phyloP scores from a whole-genome alignment of 2,113 vertebrate species.

The Alexandromys fortis region DNA sequence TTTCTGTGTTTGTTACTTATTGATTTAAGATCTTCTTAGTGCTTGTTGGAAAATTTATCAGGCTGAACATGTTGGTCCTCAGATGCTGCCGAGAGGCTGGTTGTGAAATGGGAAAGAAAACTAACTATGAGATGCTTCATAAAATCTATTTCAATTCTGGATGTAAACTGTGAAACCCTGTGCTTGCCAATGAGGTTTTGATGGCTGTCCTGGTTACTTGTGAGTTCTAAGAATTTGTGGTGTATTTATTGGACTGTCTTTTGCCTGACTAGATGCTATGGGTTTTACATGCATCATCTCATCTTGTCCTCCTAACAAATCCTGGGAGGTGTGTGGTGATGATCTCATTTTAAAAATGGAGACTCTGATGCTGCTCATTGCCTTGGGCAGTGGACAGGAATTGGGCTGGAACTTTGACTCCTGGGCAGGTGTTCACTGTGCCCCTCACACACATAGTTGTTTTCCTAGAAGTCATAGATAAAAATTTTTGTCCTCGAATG shows the following conservation, averaged over 20 bases:
- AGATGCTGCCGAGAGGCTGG: constrained; percentile 13
- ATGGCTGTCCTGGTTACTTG: not conserved
- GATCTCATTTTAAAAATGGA: constrained; percentile 26
- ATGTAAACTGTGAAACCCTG: not conserved
- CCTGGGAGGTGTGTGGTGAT: not conserved
- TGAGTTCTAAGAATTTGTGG: not conserved
- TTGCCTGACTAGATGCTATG: not conserved
- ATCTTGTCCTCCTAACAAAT: constrained; percentile 12
- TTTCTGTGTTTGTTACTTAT: constrained; percentile 30
- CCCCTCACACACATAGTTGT: not conserved
- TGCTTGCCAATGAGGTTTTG: not conserved
- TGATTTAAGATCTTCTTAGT: constrained; percentile 42
- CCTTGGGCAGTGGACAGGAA: not conserved
- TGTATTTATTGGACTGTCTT: not conserved
- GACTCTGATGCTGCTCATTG: not conserved
- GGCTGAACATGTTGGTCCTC: constrained; percentile 10
- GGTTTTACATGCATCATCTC: not conserved
- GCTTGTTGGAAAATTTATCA: constrained; percentile 43
- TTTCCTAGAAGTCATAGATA: constrained; percentile 26
- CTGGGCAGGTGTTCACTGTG: not conserved
- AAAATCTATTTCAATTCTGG: constrained; percentile 14
- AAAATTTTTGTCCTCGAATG: not conserved
- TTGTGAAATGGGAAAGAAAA: constrained; percentile 28
- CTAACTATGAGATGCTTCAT: constrained; percentile 12
- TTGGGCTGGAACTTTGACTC: not conserved